A percentile compares a stretch with the other conserved stretches of the same genome.
Evolutionary conservation across 2,113 vertebrate species (phyloP).

Genomic region (Oceanites oceanicus): DNA sequence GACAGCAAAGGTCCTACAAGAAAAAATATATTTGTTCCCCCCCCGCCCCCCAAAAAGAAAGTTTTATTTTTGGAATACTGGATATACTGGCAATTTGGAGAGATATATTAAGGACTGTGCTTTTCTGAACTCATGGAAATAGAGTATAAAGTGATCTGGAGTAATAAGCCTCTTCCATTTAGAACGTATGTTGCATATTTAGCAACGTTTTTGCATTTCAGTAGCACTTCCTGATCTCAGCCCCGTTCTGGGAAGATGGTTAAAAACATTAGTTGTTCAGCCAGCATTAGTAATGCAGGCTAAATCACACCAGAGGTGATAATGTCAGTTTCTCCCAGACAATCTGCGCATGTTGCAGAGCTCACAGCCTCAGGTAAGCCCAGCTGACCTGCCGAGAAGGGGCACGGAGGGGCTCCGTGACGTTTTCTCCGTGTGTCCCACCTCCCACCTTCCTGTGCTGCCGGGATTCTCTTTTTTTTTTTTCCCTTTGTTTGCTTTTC

Average conservation of each 20-base stretch:
- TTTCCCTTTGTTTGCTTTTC: neutral
- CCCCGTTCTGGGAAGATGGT: neutral
- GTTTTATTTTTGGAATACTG: neutral
- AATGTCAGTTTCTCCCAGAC: neutral
- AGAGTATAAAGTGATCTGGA: neutral
- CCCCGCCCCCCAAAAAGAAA: too few relatives aligned
- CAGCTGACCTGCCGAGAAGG: neutral
- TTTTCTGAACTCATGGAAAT: neutral
- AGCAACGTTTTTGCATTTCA: neutral
- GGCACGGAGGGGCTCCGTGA: neutral
- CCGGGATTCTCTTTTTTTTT: neutral
- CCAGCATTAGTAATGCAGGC: neutral
- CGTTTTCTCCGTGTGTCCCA: neutral
- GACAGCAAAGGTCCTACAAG: neutral
- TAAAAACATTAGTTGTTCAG: neutral
- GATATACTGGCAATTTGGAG: neutral
- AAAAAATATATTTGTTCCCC: neutral
- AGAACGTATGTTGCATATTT: neutral
- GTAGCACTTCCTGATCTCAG: neutral
- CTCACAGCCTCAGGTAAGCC: neutral
- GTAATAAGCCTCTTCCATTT: neutral
- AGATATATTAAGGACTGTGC: neutral
- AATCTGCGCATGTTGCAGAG: neutral
- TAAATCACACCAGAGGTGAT: fast-evolving
- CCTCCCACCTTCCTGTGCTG: neutral